These are phyloP conservation scores for Ianthella basta DNA, from an alignment of 37 sponge, comb jelly and placozoan species.

Conservation along the genomic window DNA sequence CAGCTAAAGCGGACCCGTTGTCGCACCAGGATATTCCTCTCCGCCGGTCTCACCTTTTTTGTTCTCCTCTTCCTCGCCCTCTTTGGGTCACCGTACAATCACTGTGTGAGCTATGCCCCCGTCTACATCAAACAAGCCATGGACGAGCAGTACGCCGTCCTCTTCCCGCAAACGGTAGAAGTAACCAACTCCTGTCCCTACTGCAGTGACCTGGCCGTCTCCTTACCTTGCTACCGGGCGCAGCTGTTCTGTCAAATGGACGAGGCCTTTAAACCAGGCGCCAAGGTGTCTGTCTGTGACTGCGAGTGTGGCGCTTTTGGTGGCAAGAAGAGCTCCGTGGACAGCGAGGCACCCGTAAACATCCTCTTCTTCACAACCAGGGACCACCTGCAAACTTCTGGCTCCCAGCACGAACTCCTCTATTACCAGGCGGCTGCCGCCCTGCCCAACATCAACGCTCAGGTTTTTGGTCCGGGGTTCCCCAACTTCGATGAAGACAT, in stretches of 20 bases:
- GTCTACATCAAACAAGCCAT: neutral
- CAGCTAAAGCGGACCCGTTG: neutral
- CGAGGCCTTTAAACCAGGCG: neutral
- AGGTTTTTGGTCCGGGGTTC: slow-evolving; percentile 32
- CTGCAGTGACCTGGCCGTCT: neutral
- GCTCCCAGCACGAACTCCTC: no score
- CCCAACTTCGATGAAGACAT: neutral
- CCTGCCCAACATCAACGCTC: slow-evolving; percentile 5
- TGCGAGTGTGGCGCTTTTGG: slow-evolving; percentile 31
- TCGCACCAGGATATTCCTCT: neutral
- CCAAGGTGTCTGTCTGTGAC: neutral
- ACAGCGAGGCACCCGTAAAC: neutral
- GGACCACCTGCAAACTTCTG: neutral
- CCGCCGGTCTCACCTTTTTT: neutral
- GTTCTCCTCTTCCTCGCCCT: neutral
- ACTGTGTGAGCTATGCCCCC: slow-evolving; percentile 7
- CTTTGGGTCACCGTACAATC: neutral
- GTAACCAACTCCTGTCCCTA: slow-evolving; percentile 32
- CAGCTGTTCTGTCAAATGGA: neutral
- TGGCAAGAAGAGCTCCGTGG: neutral
- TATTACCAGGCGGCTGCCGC: slow-evolving; percentile 4
- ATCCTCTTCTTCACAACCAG: slow-evolving; percentile 18
- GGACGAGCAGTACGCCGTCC: neutral
- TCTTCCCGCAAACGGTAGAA: neutral
- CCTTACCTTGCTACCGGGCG: neutral